These are phyloP conservation scores for Tenthredo livida DNA, from an alignment of 2,888 invertebrate genomes.

Conservation along the genomic window DNA sequence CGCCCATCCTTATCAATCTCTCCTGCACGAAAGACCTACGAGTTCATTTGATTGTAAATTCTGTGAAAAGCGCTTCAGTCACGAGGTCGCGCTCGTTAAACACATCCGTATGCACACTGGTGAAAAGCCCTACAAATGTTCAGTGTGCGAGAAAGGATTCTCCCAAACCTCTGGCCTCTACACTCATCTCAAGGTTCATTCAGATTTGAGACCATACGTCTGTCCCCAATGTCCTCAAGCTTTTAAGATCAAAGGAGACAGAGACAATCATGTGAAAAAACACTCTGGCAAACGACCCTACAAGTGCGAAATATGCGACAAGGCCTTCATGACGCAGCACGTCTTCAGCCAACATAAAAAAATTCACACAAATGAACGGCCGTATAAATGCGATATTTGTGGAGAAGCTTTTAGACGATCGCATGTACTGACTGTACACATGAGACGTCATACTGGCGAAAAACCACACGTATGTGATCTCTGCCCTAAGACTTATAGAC, in stretches of 20 bases:
- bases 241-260: slow-evolving; percentile 60
- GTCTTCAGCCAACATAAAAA: slow-evolving; percentile 59
- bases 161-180: slow-evolving; percentile 59
- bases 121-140: slow-evolving; percentile 52
- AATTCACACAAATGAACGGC: slow-evolving; percentile 52
- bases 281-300: slow-evolving; percentile 60
- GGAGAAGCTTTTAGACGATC: slow-evolving; percentile 53
- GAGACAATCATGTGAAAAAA: slow-evolving; percentile 59
- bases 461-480: slow-evolving; percentile 60
- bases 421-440: slow-evolving; percentile 51
- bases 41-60: slow-evolving; percentile 57
- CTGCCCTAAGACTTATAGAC: slow-evolving; percentile 59
- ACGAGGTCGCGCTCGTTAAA: slow-evolving; percentile 58
- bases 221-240: slow-evolving; percentile 59
- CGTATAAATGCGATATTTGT: slow-evolving; percentile 52
- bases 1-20: slow-evolving; percentile 58
- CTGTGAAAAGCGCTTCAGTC: slow-evolving; percentile 57
- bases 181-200: slow-evolving; percentile 59
- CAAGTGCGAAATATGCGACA: slow-evolving; percentile 60
- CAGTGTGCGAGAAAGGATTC: slow-evolving; percentile 55
- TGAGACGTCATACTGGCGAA: slow-evolving; percentile 52
- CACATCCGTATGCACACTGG: slow-evolving; percentile 61
- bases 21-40: slow-evolving; percentile 56
- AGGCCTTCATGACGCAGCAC: slow-evolving; percentile 61
- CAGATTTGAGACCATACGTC: slow-evolving; percentile 57